Evolutionary conservation across 2,113 vertebrate genomes (phyloP), one percentile per base, ranked within the genome.

Genomic region (Axis porcinus): DNA sequence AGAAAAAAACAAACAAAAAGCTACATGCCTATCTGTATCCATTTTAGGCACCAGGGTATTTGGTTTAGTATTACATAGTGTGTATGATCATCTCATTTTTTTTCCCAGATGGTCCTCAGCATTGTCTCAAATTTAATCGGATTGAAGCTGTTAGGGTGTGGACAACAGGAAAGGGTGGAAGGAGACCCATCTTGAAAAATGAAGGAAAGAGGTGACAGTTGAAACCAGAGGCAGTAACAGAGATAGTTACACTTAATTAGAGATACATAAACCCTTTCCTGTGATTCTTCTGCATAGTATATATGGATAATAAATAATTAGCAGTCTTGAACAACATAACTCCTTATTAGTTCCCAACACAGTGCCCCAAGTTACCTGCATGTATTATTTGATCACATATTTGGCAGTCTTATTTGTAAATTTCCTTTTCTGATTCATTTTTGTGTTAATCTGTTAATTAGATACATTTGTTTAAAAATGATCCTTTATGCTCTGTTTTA

Each of bases 51-150:
- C 43, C 88, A 81, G 54, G 84, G 87, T 96, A 93, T 94, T 93
- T 89, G 50, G 23, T 58, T 93, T 94, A 89, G 47, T 86, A 36
- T 94, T 91, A 74, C 25, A 84, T 3, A 1, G 33, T 94, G 0
- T 95, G 27, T 85, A 43, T 89, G n/a, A 91, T 58, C 84, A 47
- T 91, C 33, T 89, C 58, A 2, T 55, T 91, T 86, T 92, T 89
- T 89, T 52, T 11, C 79, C 27, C 84, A 87, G n/a, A 43, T 5
- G 90, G 25, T 90, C 64, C 14, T 92, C 30, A 95, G 58, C n/a
- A 14, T 96, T 96, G 19, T 93, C 89, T 95, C 93, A 91, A 91
- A 15, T 97, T 92, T 96, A 92, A 43, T 97, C 12, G 67, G 43
- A 28, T 70, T 93, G 78, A 94, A 84, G 79, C 17, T 92, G 4